These are phyloP conservation scores for Channa maculata DNA, from an alignment of 2,113 vertebrate species.

Conservation along the genomic window DNA sequence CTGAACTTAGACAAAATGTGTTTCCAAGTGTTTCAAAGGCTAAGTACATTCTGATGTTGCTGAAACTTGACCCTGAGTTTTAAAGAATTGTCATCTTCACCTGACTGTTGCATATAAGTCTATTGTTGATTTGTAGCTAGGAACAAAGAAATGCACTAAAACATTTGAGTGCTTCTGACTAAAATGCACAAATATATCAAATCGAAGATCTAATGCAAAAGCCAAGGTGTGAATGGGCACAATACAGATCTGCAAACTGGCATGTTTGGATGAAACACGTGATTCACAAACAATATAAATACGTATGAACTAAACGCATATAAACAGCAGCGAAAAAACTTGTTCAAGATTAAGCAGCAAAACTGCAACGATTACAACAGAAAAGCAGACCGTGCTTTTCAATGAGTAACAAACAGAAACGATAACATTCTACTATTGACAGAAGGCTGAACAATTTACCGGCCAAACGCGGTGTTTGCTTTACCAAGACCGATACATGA, in stretches of 20 bases:
- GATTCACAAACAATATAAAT: background rate
- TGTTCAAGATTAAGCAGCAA: background rate
- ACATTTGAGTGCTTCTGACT: background rate
- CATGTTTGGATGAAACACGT: too few relatives aligned
- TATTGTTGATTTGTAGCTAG: background rate
- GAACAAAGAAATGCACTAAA: too few relatives aligned
- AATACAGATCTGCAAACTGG: background rate
- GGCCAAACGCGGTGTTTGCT: background rate
- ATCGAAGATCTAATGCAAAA: background rate
- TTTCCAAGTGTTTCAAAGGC: too few relatives aligned
- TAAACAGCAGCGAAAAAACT: background rate
- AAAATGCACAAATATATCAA: background rate
- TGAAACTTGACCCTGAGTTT: background rate
- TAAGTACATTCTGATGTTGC: background rate
- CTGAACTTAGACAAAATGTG: background rate
- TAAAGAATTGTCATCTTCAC: background rate
- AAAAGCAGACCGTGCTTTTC: background rate
- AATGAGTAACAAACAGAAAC: background rate
- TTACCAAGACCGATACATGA: conserved; percentile 38
- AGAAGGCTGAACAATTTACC: background rate
- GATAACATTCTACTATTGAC: background rate
- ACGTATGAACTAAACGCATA: background rate
- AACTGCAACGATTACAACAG: background rate
- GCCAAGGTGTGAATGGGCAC: background rate
- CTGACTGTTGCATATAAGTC: background rate